A percentile compares a stretch with the other conserved stretches of the same genome.
Evolutionary conservation across 1,140 invertebrate genomes (phyloP).

Genomic region (Penaeus japonicus): DNA sequence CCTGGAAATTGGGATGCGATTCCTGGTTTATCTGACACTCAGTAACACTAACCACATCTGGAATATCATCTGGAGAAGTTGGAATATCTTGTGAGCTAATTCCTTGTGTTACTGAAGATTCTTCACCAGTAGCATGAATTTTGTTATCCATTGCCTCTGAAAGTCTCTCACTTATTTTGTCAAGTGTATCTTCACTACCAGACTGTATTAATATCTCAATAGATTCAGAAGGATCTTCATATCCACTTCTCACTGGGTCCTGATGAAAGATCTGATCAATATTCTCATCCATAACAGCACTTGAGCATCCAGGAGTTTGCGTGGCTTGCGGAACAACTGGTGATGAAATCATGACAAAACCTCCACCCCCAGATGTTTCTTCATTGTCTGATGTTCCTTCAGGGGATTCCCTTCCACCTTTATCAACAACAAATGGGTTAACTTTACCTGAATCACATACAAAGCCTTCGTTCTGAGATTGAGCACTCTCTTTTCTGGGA

Average conservation of each 20-base stretch:
- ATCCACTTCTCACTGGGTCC: neutral
- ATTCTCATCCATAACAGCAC: too few species aligned
- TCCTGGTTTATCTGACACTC: neutral
- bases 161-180: neutral
- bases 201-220: constrained; percentile 14
- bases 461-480: neutral
- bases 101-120: neutral
- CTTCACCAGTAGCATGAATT: neutral
- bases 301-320: too few species aligned
- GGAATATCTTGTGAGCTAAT: neutral
- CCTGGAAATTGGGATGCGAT: too few species aligned
- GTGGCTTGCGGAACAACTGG: too few species aligned
- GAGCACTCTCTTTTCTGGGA: neutral
- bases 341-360: too few species aligned
- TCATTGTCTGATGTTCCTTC: constrained; percentile 45
- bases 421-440: neutral
- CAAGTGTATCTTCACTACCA: neutral
- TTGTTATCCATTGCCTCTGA: neutral
- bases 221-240: constrained; percentile 29
- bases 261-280: too few species aligned
- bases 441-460: neutral
- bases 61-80: neutral
- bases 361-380: neutral
- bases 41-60: neutral
- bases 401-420: constrained; percentile 24